Conservation (phyloP, 2,113 vertebrate genomes). For the Stictonetta naevosa region DNA sequence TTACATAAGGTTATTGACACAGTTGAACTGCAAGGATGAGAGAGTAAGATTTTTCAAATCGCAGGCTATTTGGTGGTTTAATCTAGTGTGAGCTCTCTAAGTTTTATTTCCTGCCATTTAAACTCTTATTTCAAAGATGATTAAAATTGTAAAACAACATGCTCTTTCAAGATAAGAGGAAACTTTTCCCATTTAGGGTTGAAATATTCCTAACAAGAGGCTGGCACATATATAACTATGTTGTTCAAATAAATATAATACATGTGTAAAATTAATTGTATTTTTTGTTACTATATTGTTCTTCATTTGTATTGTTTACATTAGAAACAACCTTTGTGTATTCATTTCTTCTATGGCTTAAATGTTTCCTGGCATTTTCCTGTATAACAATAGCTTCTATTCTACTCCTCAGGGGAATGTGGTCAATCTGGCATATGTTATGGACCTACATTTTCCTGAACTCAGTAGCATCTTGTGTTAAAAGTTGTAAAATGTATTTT, state of each 20-base stretch:
- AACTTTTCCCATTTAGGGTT: background rate
- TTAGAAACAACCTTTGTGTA: background rate
- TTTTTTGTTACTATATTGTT: background rate
- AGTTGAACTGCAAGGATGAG: background rate
- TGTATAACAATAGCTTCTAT: rapidly evolving
- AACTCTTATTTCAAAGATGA: background rate
- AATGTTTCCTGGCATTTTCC: background rate
- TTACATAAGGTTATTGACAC: background rate
- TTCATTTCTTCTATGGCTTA: background rate
- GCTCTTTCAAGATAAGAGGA: background rate
- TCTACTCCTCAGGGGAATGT: background rate
- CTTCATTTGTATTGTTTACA: background rate
- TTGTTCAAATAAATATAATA: background rate
- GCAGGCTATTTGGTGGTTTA: background rate
- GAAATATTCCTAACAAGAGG: background rate
- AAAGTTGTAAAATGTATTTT: background rate
- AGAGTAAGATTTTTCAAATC: background rate
- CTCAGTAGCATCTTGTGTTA: background rate
- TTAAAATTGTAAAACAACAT: background rate
- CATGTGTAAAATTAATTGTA: background rate
- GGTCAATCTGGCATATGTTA: background rate
- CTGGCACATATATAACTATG: background rate
- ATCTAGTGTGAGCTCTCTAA: background rate
- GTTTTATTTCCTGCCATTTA: background rate
- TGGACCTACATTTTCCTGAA: background rate